Evolutionary conservation across 1,140 invertebrate species (phyloP).

Genomic region (Panagrolaimus sp.): DNA sequence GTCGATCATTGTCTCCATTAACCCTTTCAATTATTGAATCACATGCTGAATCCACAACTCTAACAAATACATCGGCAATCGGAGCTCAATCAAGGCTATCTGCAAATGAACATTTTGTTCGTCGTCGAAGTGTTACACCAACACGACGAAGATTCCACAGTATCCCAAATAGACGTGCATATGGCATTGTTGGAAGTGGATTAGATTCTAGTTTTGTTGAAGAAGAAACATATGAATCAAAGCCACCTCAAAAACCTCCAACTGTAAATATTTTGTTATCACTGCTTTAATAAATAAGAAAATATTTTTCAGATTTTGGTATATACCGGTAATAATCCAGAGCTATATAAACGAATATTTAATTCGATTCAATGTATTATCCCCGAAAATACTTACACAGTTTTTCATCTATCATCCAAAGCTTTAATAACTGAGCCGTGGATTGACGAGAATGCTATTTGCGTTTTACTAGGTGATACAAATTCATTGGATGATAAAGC

Average conservation of each 20-base stretch:
- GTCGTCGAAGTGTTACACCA: constrained; percentile 19
- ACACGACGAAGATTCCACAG: constrained; percentile 17
- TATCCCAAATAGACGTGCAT: constrained; percentile 21
- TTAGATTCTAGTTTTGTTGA: neutral
- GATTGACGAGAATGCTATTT: constrained; percentile 25
- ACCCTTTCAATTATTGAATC: constrained; percentile 18
- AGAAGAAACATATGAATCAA: constrained; percentile 10
- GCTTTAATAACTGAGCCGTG: constrained; percentile 41
- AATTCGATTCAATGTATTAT: constrained; percentile 28
- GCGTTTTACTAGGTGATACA: constrained; percentile 48
- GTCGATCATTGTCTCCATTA: constrained; percentile 28
- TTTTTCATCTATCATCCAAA: constrained; percentile 39
- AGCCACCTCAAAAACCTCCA: constrained; percentile 31
- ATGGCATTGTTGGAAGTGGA: too few relatives aligned
- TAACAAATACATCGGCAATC: constrained; percentile 9
- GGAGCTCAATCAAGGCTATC: neutral
- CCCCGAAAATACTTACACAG: constrained; percentile 43
- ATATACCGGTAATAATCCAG: constrained; percentile 44
- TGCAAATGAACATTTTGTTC: neutral
- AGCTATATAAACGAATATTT: constrained; percentile 34
- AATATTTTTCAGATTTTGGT: constrained; percentile 41
- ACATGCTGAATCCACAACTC: constrained; percentile 3
- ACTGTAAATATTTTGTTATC: constrained; percentile 19
- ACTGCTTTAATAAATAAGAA: neutral
- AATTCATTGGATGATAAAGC: constrained; percentile 42